Conservation (phyloP, 1,140 invertebrate genomes). For the Calliopsis andreniformis region DNA sequence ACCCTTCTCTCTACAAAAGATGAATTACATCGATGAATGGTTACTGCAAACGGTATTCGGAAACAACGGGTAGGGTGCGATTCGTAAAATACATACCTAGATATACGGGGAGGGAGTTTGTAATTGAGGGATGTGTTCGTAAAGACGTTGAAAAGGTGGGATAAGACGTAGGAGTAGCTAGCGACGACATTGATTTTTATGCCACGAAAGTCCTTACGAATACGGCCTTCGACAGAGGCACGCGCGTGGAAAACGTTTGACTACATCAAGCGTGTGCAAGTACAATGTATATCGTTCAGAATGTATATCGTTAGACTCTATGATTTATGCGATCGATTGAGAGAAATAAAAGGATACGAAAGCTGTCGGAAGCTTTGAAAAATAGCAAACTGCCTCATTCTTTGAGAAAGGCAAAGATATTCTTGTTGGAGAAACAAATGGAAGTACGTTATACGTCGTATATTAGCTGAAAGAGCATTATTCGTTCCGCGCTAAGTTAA, state of each 20-base stretch:
- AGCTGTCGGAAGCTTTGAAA: no score
- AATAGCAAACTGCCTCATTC: no score
- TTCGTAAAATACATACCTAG: neutral
- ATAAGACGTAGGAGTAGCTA: neutral
- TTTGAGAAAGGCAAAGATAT: no score
- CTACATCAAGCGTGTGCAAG: neutral
- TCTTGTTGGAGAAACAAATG: neutral
- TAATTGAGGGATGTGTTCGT: neutral
- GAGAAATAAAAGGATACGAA: no score
- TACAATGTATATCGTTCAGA: no score
- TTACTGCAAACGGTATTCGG: neutral
- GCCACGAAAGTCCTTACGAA: conserved; percentile 29
- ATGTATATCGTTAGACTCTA: no score
- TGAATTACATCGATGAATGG: neutral
- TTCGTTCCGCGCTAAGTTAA: conserved; percentile 57
- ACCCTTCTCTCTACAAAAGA: neutral
- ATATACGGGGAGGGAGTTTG: neutral
- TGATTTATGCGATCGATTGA: no score
- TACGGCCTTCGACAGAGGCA: neutral
- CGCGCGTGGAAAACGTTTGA: neutral
- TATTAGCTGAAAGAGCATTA: conserved; percentile 43
- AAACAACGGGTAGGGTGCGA: neutral
- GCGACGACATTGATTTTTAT: conserved; percentile 10
- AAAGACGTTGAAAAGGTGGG: neutral
- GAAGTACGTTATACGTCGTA: conserved; percentile 25